phyloP scores from a whole-genome alignment of 2,797 vertebrate species.

The Alectoris magna region DNA sequence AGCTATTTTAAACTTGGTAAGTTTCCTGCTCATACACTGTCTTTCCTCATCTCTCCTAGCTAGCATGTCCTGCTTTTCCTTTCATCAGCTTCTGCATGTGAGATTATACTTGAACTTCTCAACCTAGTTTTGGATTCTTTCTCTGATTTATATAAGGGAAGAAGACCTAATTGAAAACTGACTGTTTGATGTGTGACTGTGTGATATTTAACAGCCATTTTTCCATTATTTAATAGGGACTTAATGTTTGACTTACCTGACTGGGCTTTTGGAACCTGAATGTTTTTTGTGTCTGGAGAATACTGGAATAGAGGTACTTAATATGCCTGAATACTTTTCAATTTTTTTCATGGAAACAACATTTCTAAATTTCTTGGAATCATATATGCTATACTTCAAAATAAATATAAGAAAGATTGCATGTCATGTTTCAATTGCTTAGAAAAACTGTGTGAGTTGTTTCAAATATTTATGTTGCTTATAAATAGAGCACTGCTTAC shows the following conservation, averaged over 20 bases:
- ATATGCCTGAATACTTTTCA: background rate
- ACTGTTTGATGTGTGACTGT: background rate
- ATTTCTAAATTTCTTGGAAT: background rate
- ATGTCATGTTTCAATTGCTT: background rate
- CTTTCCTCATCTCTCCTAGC: background rate
- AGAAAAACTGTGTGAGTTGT: background rate
- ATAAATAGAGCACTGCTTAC: background rate
- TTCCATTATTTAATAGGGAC: background rate
- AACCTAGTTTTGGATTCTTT: background rate
- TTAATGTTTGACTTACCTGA: background rate
- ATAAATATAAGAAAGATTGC: background rate
- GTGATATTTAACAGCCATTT: background rate
- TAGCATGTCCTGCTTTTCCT: background rate
- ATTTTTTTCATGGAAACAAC: background rate
- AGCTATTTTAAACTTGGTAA: background rate
- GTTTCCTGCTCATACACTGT: background rate
- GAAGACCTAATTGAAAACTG: background rate
- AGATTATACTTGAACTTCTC: background rate
- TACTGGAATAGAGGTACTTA: background rate
- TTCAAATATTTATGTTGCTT: background rate
- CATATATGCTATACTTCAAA: background rate
- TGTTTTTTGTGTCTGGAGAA: background rate
- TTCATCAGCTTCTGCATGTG: background rate
- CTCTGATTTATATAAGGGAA: background rate
- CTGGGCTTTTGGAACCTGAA: background rate